Evolutionary conservation across 2,797 vertebrate species (phyloP).

Genomic region (Notolepis coatsorum): DNA sequence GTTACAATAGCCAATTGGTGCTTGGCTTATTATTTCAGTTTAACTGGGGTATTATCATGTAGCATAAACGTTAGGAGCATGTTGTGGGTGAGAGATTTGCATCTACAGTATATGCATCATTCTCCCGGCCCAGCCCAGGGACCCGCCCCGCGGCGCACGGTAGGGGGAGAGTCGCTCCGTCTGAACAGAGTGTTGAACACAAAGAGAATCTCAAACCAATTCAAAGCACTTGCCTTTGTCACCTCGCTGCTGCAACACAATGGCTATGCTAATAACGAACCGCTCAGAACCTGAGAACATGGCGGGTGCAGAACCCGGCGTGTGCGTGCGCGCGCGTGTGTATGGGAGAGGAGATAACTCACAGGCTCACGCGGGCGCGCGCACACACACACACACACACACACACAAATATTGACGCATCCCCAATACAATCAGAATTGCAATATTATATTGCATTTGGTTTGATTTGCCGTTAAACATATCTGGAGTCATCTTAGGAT

Average conservation of each 20-base stretch:
- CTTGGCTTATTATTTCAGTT: constrained; percentile 9
- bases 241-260: constrained; percentile 71
- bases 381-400: neutral
- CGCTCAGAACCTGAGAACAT: constrained; percentile 64
- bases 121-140: constrained; percentile 40
- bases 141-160: neutral
- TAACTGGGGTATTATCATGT: constrained; percentile 8
- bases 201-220: constrained; percentile 78
- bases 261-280: constrained; percentile 79
- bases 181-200: too few relatives aligned
- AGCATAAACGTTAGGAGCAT: constrained; percentile 20
- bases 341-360: too few relatives aligned
- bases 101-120: constrained; percentile 41
- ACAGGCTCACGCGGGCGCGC: too few relatives aligned
- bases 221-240: constrained; percentile 78
- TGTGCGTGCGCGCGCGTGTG: too few relatives aligned
- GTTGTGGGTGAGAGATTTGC: constrained; percentile 23
- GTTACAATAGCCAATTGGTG: constrained; percentile 14
- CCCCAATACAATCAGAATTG: too few relatives aligned
- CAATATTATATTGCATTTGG: constrained; percentile 17
- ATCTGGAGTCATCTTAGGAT: constrained; percentile 40
- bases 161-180: constrained; percentile 34
- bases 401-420: neutral
- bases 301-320: constrained; percentile 58
- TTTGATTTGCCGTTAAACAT: constrained; percentile 41